These are phyloP conservation scores for Caenorhabditis latens DNA, from an alignment of 1,140 invertebrate genomes.

Conservation along the genomic window DNA sequence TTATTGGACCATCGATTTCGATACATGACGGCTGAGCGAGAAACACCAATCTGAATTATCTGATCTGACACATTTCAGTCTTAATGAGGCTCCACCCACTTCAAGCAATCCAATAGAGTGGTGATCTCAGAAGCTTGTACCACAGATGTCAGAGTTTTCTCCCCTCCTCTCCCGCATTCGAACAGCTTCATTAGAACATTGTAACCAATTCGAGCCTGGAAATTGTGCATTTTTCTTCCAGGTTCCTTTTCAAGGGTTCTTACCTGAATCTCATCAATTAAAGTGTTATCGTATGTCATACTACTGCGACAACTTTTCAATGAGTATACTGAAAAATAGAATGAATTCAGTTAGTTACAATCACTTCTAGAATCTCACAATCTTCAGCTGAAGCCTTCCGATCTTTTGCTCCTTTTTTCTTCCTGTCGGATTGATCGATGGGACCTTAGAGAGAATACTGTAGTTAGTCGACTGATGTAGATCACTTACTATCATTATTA, in stretches of 20 bases:
- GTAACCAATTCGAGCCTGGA: background rate
- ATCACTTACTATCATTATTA: too few species aligned
- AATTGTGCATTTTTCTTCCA: too few species aligned
- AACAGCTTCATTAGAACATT: background rate
- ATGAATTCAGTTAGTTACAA: background rate
- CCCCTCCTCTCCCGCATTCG: background rate
- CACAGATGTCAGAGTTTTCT: background rate
- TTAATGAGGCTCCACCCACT: background rate
- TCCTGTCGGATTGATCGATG: background rate
- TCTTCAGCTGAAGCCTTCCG: background rate
- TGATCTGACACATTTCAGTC: background rate
- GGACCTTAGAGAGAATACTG: too few species aligned
- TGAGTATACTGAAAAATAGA: background rate
- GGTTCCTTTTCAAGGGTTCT: too few species aligned
- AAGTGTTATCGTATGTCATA: background rate
- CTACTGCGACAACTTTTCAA: slow-evolving; percentile 1
- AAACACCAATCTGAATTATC: background rate
- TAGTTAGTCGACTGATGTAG: too few species aligned
- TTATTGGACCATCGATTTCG: slow-evolving; percentile 4
- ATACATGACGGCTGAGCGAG: background rate
- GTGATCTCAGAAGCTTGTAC: background rate
- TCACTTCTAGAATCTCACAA: background rate
- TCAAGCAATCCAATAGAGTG: background rate
- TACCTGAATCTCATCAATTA: background rate
- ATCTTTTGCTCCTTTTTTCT: background rate